A percentile compares a stretch with the other conserved stretches of the same genome.
These are phyloP conservation scores for Chaenocephalus aceratus DNA, from an alignment of 2,113 vertebrate genomes.

Conservation along the genomic window DNA sequence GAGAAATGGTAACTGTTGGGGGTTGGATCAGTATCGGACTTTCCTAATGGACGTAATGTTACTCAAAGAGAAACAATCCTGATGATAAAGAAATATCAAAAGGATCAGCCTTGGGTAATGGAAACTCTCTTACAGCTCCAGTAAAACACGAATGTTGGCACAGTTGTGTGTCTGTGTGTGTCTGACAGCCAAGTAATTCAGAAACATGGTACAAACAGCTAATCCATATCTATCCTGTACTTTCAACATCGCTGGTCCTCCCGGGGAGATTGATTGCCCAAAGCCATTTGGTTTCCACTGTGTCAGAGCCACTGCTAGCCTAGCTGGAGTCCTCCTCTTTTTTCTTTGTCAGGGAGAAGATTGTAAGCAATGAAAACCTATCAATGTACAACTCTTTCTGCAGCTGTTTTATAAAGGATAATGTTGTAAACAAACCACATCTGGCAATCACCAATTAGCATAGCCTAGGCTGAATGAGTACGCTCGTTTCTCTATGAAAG, in stretches of 20 bases:
- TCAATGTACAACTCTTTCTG: background rate
- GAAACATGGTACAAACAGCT: slow-evolving; percentile 50
- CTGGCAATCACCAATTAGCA: slow-evolving; percentile 23
- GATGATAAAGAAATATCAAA: slow-evolving; percentile 38
- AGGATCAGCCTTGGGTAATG: slow-evolving; percentile 34
- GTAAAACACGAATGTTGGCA: slow-evolving; percentile 38
- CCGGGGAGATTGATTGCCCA: slow-evolving; percentile 35
- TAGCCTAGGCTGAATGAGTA: background rate
- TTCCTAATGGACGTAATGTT: slow-evolving; percentile 23
- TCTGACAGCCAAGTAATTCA: slow-evolving; percentile 41
- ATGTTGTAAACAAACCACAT: slow-evolving; percentile 20
- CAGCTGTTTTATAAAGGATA: slow-evolving; percentile 18
- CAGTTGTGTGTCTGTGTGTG: slow-evolving; percentile 10
- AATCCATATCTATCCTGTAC: slow-evolving; percentile 61
- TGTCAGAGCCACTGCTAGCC: slow-evolving; percentile 21
- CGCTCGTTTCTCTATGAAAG: slow-evolving; percentile 6
- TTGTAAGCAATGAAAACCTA: slow-evolving; percentile 6
- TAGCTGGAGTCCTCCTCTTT: slow-evolving; percentile 6
- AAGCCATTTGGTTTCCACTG: slow-evolving; percentile 51
- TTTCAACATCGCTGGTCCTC: slow-evolving; percentile 38
- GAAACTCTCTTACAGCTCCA: slow-evolving; percentile 29
- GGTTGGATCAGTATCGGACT: slow-evolving; percentile 38
- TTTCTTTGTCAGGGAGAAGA: slow-evolving; percentile 26
- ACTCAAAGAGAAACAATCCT: slow-evolving; percentile 17
- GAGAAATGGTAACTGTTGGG: slow-evolving; percentile 15